Conservation (phyloP, 2,888 invertebrate species). For the Perdita meconis region DNA sequence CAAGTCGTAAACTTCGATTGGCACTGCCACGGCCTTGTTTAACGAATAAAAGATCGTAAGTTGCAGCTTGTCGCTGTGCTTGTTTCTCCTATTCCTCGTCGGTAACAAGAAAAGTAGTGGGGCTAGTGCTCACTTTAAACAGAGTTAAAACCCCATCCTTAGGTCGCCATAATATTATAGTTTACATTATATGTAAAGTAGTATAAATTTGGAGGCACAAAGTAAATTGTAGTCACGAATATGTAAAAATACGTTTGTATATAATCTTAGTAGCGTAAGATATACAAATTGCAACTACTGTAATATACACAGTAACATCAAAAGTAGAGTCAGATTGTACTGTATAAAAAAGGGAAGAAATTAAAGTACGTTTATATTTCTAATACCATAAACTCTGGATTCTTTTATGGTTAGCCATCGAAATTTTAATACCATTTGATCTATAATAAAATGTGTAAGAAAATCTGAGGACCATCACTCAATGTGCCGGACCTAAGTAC, state of each 20-base stretch:
- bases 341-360: slow-evolving; percentile 38
- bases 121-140: no score
- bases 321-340: slow-evolving; percentile 31
- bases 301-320: slow-evolving; percentile 36
- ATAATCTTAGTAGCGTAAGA: slow-evolving; percentile 42
- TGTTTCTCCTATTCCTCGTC: no score
- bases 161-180: no score
- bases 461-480: no score
- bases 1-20: no score
- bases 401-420: slow-evolving; percentile 35
- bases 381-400: slow-evolving; percentile 40
- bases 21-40: no score
- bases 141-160: no score
- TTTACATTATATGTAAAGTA: no score
- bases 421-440: slow-evolving; percentile 44
- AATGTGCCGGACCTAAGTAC: no score
- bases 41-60: no score
- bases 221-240: slow-evolving; percentile 23
- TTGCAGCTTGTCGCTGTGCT: no score
- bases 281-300: slow-evolving; percentile 45
- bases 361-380: slow-evolving; percentile 31
- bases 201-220: slow-evolving; percentile 5
- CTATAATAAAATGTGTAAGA: slow-evolving; percentile 63
- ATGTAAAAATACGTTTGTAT: slow-evolving; percentile 53
- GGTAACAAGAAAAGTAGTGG: no score